phyloP scores from a whole-genome alignment of 2,888 invertebrate species.

The Eurois occulta region DNA sequence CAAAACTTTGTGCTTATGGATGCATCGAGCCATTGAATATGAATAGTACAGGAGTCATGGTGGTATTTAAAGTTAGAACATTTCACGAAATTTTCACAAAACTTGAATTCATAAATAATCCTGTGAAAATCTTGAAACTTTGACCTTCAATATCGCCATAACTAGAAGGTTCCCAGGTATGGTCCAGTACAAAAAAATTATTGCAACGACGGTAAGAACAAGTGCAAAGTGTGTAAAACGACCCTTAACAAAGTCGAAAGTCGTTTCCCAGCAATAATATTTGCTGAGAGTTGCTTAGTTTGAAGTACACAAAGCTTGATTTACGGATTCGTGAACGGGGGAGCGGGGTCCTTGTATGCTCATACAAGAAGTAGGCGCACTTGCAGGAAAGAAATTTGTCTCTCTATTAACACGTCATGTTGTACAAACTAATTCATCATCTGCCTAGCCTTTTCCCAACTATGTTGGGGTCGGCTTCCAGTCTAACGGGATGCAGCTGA shows the following conservation, averaged over 20 bases:
- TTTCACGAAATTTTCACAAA: too few species aligned
- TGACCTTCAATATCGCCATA: too few species aligned
- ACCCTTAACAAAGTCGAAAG: background rate
- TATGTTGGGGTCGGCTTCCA: too few species aligned
- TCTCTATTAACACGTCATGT: background rate
- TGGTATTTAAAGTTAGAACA: background rate
- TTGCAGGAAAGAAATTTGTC: slow-evolving; percentile 42
- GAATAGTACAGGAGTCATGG: background rate
- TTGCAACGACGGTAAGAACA: background rate
- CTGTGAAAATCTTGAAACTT: too few species aligned
- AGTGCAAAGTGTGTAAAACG: background rate
- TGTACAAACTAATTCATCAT: background rate
- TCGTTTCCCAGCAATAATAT: background rate
- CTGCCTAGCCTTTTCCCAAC: too few species aligned
- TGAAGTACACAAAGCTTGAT: background rate
- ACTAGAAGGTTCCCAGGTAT: too few species aligned
- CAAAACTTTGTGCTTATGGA: background rate
- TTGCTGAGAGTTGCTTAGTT: background rate
- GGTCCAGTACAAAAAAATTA: too few species aligned
- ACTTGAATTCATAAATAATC: too few species aligned
- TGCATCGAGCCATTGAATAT: background rate
- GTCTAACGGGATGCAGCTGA: too few species aligned
- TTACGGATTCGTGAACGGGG: background rate
- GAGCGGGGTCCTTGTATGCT: background rate
- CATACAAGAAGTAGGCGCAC: too few species aligned